phyloP scores from a whole-genome alignment of 2,888 invertebrate genomes.

The Enoplolaimus lenunculus region DNA sequence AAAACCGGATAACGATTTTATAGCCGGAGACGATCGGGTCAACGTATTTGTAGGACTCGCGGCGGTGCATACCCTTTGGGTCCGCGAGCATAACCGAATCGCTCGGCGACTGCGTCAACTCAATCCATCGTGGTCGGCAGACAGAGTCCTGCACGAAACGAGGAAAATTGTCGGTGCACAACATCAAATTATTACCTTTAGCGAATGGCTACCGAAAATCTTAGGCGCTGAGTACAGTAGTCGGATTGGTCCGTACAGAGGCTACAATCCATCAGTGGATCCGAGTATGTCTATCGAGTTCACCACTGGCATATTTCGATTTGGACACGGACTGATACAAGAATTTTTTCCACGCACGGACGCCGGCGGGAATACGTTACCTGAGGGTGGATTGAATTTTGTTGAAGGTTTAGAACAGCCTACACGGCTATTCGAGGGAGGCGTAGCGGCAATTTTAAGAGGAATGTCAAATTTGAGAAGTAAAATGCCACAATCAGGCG shows the following conservation, averaged over 20 bases:
- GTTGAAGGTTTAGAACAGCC: constrained; percentile 93
- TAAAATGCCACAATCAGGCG: constrained; percentile 59
- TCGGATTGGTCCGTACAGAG: constrained; percentile 61
- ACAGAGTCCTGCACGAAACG: constrained; percentile 55
- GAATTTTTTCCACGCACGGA: constrained; percentile 56
- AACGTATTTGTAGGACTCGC: constrained; percentile 42
- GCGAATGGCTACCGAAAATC: constrained; percentile 76
- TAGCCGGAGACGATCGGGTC: constrained; percentile 33
- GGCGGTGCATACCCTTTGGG: constrained; percentile 50
- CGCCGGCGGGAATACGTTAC: constrained; percentile 60
- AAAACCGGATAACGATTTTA: constrained; percentile 27
- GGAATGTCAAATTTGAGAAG: constrained; percentile 77
- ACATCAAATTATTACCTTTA: constrained; percentile 72
- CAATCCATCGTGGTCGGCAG: constrained; percentile 83
- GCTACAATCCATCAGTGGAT: constrained; percentile 65
- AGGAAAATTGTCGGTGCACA: constrained; percentile 57
- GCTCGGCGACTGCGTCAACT: constrained; percentile 57
- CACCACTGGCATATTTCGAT: constrained; percentile 79
- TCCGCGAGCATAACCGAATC: constrained; percentile 85
- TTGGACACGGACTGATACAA: constrained; percentile 91
- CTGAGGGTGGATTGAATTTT: constrained; percentile 72
- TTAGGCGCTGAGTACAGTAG: constrained; percentile 58
- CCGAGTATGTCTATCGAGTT: constrained; percentile 85
- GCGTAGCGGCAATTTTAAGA: constrained; percentile 79
- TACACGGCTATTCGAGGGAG: constrained; percentile 87